Base-by-base conservation (phyloP, 1,140 invertebrate genomes). In the Pseudomyrmex pallidus region DNA sequence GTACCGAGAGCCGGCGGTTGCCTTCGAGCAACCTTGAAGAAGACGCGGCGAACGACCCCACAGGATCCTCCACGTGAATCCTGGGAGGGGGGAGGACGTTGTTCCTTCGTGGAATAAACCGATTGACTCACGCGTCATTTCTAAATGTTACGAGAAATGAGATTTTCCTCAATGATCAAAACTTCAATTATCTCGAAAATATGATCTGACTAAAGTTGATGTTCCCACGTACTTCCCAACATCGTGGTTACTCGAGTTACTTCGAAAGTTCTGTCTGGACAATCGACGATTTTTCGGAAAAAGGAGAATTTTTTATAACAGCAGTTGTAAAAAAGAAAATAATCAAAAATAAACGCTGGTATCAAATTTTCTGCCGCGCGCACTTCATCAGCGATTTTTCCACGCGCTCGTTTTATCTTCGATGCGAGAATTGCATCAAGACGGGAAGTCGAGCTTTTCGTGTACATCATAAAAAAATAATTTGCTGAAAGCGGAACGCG, bases 11-110 rank as follows among this genome's bases (percentile, higher is more conserved):
- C n/a, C 73, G 82, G 63, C 46, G 74, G 74, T 74, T 35, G 82
- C 87, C 89, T 87, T 85, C 66, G 72, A 83, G 80, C 85, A 85
- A 89, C 88, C 83, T 87, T 90, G 88, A 89, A 85, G 82, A 83
- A 89, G 87, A 83, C 85, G 80, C 54, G 76, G 67, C 67, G 70
- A 85, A 66, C 80, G 80, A 86, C 73, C 67, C 52, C 25, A 15
- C 15, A 61, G 46, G 62, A 61, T 46, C 7, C n/a, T 57, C 22
- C 70, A 13, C 9, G 22, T 35, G 52, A 56, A 46, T 57, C 22
- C 17, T n/a, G n/a, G n/a, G n/a, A n/a, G n/a, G 22, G 57, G 35
- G 72, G 52, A 70, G 72, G 68, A 61, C 59, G 8, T 9, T 44
- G 22, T 52, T 44, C 61, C 22, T 50, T 22, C 54, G 44, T 7